Evolutionary conservation across 2,888 invertebrate species (phyloP), one percentile per base, ranked within the genome.

Genomic region (Lissonota sp.): DNA sequence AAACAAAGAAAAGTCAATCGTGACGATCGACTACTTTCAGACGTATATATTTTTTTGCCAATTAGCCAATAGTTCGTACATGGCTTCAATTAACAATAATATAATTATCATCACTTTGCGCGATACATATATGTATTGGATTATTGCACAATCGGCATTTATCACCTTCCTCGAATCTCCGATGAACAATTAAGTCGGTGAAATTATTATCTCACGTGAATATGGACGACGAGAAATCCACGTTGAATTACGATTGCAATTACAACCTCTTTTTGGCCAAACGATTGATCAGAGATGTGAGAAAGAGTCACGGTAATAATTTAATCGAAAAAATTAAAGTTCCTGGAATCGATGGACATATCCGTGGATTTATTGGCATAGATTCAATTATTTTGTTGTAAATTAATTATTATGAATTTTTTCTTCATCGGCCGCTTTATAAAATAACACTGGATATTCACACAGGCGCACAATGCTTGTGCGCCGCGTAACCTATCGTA

Each of bases 241-340:
- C 84, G 12, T 71, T 87, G 73, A 86, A 87, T 82, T 94, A 94
- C 88, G 94, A 94, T 84, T 94, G 93, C 86, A 94, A 94, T 88
- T 93, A 93, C 85, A 94, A 94, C 84, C 91, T 94, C 87, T 93
- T 93, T 82, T 86, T 94, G 76, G 93, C 93, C 0, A 93, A 94
- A 84, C 91, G 91, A 6, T 89, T 93, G 84, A 86, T 94, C 51
- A 90, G 91, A 4, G 93, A 93, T 83, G 87, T 94, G 69, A 84
- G 88, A 26, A 87, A 83, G 40, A 63, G 87, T 69, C 86, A 85
- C 81, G 92, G 92, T 91, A 86, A 82, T 6, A 37, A 44, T n/a
- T 42, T 14, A 40, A 49, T 39, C 39, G 39, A 66, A 7, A 7
- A 26, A 26, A n/a, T n/a, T n/a, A n/a, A n/a, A n/a, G n/a, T n/a